Evolutionary conservation across 2,113 vertebrate genomes (phyloP).

Genomic region (Neopipo cinnamomea): DNA sequence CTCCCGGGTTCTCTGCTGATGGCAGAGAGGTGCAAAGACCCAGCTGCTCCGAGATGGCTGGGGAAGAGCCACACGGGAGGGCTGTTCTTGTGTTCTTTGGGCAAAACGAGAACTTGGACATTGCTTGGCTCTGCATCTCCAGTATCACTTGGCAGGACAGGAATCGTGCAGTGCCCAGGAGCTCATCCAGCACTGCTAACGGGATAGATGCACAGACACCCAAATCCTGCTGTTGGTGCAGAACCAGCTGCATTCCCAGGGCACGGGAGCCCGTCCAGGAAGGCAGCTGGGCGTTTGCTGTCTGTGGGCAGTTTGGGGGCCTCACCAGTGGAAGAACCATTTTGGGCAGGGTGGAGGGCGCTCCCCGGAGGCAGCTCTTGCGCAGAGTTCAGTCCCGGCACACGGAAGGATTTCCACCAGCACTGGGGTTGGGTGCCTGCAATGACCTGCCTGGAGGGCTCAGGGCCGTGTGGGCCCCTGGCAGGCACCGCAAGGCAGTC

Average conservation of each 20-base stretch:
- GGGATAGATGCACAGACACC: too few species aligned
- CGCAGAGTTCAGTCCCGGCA: accelerated
- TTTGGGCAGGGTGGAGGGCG: neutral
- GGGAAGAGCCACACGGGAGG: neutral
- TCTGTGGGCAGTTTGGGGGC: accelerated
- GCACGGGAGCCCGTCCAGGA: neutral
- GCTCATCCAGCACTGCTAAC: neutral
- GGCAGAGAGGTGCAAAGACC: neutral
- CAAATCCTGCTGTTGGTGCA: neutral
- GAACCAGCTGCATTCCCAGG: neutral
- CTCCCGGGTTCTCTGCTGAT: neutral
- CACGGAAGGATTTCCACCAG: accelerated
- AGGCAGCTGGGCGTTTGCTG: neutral
- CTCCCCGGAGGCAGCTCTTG: neutral
- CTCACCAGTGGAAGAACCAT: neutral
- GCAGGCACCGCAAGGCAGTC: accelerated
- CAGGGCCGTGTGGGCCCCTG: accelerated
- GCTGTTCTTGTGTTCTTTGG: neutral
- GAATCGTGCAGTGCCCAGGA: neutral
- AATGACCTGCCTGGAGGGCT: accelerated
- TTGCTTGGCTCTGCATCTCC: neutral
- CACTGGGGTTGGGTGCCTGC: accelerated
- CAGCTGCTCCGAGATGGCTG: accelerated
- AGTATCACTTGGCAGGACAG: neutral
- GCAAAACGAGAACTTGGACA: neutral